Conservation (phyloP, 1,140 invertebrate genomes). For the Tetragonula clypearis region DNA sequence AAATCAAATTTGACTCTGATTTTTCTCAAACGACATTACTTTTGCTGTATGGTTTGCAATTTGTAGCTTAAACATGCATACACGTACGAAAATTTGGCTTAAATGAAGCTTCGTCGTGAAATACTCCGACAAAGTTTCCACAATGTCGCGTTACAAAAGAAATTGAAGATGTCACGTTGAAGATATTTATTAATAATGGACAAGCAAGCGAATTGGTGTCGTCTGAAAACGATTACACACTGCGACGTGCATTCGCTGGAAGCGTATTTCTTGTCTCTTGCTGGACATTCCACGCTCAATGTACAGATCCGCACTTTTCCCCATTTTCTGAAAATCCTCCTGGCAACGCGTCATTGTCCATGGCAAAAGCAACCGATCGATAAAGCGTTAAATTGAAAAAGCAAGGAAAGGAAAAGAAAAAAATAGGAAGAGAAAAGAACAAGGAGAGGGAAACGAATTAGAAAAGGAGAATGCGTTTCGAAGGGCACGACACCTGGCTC, state of each 20-base stretch:
- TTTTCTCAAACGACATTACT: not conserved
- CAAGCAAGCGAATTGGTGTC: too few species aligned
- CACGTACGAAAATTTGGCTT: too few species aligned
- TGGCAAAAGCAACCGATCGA: too few species aligned
- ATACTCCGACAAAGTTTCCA: not conserved
- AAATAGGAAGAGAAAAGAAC: not conserved
- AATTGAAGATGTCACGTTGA: not conserved
- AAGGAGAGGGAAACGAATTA: not conserved
- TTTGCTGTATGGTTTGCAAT: not conserved
- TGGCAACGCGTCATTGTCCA: too few species aligned
- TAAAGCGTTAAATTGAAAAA: not conserved
- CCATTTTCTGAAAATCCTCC: too few species aligned
- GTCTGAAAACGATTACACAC: too few species aligned
- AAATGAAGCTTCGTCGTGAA: not conserved
- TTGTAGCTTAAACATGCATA: not conserved
- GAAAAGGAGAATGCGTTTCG: not conserved
- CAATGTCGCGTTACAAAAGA: not conserved
- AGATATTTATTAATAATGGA: too few species aligned
- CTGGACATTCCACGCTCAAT: too few species aligned
- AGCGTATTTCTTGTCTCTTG: too few species aligned
- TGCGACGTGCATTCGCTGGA: too few species aligned
- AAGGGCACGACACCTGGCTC: not conserved
- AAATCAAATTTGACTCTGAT: too few species aligned
- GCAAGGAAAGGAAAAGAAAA: not conserved
- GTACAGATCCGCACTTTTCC: too few species aligned